Base-by-base conservation (phyloP, 1,140 invertebrate species). In the Macrostomum lignano region DNA sequence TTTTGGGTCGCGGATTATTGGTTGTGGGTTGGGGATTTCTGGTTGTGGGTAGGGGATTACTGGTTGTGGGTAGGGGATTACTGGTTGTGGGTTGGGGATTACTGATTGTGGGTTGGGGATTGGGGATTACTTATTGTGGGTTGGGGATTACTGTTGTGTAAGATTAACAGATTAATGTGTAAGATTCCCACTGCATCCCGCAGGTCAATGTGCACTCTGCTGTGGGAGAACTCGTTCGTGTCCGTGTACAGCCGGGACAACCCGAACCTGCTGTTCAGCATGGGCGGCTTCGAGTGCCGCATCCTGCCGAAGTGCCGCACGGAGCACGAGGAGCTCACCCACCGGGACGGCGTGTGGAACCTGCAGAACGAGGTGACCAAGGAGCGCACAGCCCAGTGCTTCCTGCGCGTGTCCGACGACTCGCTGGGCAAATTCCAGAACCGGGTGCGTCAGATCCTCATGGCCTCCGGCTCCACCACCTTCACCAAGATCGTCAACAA, bases 401-500 rank as follows among this genome's bases (percentile, higher is more conserved):
- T 94, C 62, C 56, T 98, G 14, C 63, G 91, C 23, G 91, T 98
- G 0, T 88, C 98, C 51, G 86, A 96, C 46, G 91, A 98, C 47
- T 88, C 81, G 0, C 66, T 98, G 48, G 72, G 77, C 37, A 67
- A 79, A 37, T 98, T 98, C 65, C 88, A 98, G 54, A 98, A 98
- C 58, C 63, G 91, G 42, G 86, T 98, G 9, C 60, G 91, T 11
- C 91, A 98, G 63, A 98, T 98, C 50, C 65, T 98, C 2, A 98
- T 98, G 91, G 88, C 88, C 0, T 94, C 86, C 17, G 91, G 91
- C 1, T 96, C 88, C 0, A 98, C 91, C 1, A 98, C 91, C 0
- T 98, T 98, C 55, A 98, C 91, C 0, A 98, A 94, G 61, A 96
- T 98, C 56, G 86, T 96, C 0, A 98, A 98, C 53, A 98, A 98